Evolutionary conservation across 2,797 vertebrate species (phyloP), one percentile per base, ranked within the genome.

Genomic region (Nothura maculosa): DNA sequence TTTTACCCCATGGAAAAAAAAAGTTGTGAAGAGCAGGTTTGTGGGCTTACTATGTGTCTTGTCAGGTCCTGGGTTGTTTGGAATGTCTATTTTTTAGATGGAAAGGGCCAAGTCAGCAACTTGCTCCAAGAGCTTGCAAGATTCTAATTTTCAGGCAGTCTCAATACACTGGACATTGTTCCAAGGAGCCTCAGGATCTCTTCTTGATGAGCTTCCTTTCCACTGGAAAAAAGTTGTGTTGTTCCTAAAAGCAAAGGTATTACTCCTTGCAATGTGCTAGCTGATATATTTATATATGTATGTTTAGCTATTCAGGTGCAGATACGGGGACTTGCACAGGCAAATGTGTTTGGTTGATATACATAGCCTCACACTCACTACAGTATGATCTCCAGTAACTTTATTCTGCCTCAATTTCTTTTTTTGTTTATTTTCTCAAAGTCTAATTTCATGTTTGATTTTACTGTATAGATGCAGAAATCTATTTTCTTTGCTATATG

Each of bases 401-500:
- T 67, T 22, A 45, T 87, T 30, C 12, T 47, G 3, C 42, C 55
- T 42, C 73, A 30, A 9, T 90, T 62, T 84, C 19, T 87, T 43
- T 73, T 75, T 43, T 42, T 58, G 28, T 15, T 13, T 2, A 0
- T 25, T 70, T 79, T 63, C 69, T 50, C 12, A 62, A 81, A 40
- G 19, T 67, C 43, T 8, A 11, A 22, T 54, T 90, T 85, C 1
- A 0, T 40, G 72, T 75, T 24, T 61, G 28, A 38, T 87, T 82
- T 80, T 75, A 25, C 47, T 81, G 42, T 72, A 69, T 25, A 50
- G 34, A 48, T 28, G 58, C n/a, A 72, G 64, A 94, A 89, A 85
- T 52, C 61, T 85, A 22, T 66, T 76, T 93, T 85, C 60, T 30
- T 14, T 63, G 42, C 22, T 87, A 20, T 72, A 14, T 72, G 87